Evolutionary conservation across 2,113 vertebrate genomes (phyloP).

Genomic region (Scortum barcoo): DNA sequence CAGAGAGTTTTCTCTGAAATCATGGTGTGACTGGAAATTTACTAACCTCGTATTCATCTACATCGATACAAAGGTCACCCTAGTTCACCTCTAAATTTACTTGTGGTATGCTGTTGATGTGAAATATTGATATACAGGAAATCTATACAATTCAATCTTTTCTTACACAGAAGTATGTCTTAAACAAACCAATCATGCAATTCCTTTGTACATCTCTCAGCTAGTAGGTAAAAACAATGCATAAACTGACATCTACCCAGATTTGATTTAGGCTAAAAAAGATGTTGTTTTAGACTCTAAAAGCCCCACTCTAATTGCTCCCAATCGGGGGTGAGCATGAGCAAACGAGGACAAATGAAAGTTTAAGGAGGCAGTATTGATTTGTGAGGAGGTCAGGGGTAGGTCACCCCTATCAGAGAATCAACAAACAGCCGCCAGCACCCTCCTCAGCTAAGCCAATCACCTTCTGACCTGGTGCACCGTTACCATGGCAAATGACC

Average conservation of each 20-base stretch:
- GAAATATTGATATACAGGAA: background rate
- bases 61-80: slow-evolving; percentile 27
- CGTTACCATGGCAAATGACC: slow-evolving; percentile 81
- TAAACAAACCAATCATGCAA: background rate
- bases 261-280: slow-evolving; percentile 23
- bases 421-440: slow-evolving; percentile 83
- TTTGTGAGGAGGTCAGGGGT: slow-evolving; percentile 76
- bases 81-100: slow-evolving; percentile 12
- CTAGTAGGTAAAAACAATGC: background rate
- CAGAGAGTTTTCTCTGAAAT: slow-evolving; percentile 72
- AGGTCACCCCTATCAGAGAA: slow-evolving; percentile 79
- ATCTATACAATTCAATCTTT: slow-evolving; percentile 3
- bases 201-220: background rate
- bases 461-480: slow-evolving; percentile 76
- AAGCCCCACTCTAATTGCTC: slow-evolving; percentile 60
- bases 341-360: slow-evolving; percentile 82
- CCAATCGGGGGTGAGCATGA: slow-evolving; percentile 61
- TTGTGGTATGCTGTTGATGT: background rate
- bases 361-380: slow-evolving; percentile 83
- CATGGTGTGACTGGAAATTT: slow-evolving; percentile 67
- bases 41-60: slow-evolving; percentile 39
- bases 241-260: background rate
- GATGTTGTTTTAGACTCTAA: slow-evolving; percentile 35
- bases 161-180: background rate
- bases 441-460: slow-evolving; percentile 75